phyloP scores from a whole-genome alignment of 1,140 invertebrate genomes.

The Atopsyche davidsoni region DNA sequence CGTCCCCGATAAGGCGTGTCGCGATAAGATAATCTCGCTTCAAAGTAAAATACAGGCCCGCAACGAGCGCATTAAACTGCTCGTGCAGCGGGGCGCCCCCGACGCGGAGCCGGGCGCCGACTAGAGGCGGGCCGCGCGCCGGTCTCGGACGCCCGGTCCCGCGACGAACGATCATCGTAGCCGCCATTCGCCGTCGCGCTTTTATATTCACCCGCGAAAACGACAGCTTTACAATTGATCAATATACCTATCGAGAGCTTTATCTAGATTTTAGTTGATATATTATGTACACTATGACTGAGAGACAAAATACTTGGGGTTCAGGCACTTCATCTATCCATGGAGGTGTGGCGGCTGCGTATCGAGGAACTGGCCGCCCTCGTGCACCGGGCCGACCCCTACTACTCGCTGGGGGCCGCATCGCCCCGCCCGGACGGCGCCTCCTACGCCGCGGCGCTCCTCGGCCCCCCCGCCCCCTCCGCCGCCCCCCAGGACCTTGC shows the following conservation, averaged over 20 bases:
- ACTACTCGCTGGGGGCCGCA: constrained; percentile 49
- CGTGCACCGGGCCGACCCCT: constrained; percentile 67
- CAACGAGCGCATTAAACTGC: constrained; percentile 78
- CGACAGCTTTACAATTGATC: no score
- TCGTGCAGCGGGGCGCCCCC: constrained; percentile 77
- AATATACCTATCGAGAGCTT: no score
- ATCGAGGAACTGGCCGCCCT: constrained; percentile 60
- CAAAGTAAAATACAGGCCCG: constrained; percentile 83
- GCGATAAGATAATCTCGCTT: constrained; percentile 75
- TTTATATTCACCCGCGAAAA: no score
- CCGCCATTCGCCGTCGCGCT: constrained; percentile 16
- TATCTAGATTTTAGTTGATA: no score
- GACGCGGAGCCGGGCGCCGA: constrained; percentile 59
- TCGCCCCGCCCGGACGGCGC: constrained; percentile 30
- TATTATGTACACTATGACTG: constrained; percentile 22
- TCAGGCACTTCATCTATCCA: constrained; percentile 63
- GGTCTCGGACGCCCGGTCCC: constrained; percentile 1
- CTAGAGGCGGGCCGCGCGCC: constrained; percentile 5
- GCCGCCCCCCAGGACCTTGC: constrained; percentile 31
- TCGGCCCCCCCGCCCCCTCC: constrained; percentile 28
- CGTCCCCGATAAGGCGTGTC: constrained; percentile 64
- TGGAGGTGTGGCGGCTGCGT: constrained; percentile 58
- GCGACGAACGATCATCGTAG: constrained; percentile 11
- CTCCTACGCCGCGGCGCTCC: constrained; percentile 34
- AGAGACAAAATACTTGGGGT: constrained; percentile 50